Conservation (phyloP, 2,888 invertebrate species). For the Ormyrus labotus region DNA sequence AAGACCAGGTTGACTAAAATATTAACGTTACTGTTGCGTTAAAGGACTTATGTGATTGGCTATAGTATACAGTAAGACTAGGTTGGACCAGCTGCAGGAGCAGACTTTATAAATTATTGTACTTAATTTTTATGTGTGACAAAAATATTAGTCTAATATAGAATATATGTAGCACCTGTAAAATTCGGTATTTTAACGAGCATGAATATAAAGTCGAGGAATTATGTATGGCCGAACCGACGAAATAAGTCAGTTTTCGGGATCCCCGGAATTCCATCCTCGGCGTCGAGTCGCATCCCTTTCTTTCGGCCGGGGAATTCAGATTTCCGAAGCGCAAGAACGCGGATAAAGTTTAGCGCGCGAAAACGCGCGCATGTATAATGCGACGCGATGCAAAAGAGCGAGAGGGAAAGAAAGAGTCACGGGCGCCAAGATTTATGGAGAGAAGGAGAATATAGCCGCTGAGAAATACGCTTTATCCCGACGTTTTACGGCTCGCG, state of each 20-base stretch:
- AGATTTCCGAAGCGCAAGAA: slow-evolving; percentile 30
- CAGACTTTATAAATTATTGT: too few relatives aligned
- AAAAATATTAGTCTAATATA: too few relatives aligned
- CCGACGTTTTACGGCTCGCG: slow-evolving; percentile 52
- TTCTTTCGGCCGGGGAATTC: slow-evolving; percentile 1
- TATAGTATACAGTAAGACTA: too few relatives aligned
- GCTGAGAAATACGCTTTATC: slow-evolving; percentile 53
- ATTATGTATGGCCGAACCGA: not conserved
- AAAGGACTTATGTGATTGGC: too few relatives aligned
- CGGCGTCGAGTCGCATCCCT: not conserved
- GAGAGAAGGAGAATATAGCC: slow-evolving; percentile 51
- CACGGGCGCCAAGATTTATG: slow-evolving; percentile 51
- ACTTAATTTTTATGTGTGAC: too few relatives aligned
- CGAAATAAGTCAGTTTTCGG: slow-evolving; percentile 13
- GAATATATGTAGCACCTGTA: too few relatives aligned
- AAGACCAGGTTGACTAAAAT: too few relatives aligned
- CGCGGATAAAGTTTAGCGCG: slow-evolving; percentile 37
- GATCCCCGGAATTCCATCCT: too few relatives aligned
- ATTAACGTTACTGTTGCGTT: too few relatives aligned
- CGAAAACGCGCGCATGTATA: slow-evolving; percentile 37
- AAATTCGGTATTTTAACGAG: too few relatives aligned
- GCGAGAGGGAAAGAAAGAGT: not conserved
- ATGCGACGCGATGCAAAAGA: slow-evolving; percentile 37
- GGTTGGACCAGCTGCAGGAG: too few relatives aligned
- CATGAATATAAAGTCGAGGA: not conserved